A percentile compares a stretch with the other conserved stretches of the same genome.
Evolutionary conservation across 2,113 vertebrate species (phyloP).

Genomic region (Calonectris borealis): DNA sequence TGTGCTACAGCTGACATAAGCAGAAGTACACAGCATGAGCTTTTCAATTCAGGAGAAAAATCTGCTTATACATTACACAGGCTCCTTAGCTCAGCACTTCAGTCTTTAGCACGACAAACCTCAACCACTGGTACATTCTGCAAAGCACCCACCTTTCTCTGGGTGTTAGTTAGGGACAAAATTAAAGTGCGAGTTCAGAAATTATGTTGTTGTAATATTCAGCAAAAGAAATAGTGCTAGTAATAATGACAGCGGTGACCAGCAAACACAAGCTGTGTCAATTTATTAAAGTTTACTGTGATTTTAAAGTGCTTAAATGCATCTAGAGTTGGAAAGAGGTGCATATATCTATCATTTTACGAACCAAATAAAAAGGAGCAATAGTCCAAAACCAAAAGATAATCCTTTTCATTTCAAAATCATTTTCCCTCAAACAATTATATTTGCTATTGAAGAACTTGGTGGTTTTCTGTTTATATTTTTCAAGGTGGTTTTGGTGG

Average conservation of each 20-base stretch:
- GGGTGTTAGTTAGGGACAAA: not conserved
- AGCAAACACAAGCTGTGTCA: not conserved
- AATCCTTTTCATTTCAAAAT: not conserved
- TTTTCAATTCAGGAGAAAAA: conserved; percentile 9
- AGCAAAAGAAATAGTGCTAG: not conserved
- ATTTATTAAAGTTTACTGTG: not conserved
- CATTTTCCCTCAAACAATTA: not conserved
- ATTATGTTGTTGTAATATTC: not conserved
- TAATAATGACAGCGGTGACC: not conserved
- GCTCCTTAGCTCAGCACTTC: conserved; percentile 26
- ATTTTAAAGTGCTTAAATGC: not conserved
- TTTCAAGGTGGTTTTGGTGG: not conserved
- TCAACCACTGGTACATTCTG: not conserved
- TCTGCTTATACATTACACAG: not conserved
- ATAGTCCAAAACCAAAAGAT: not conserved
- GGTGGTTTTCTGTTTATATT: not conserved
- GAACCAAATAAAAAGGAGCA: not conserved
- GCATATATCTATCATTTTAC: not conserved
- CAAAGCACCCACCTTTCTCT: not conserved
- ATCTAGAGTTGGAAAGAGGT: not conserved
- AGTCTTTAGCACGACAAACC: not conserved
- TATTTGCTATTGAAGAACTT: not conserved
- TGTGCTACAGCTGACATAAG: not conserved
- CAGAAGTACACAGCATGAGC: not conserved
- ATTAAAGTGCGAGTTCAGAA: not conserved